Evolutionary conservation across 2,113 vertebrate genomes (phyloP).

Genomic region (Gymnobelideus leadbeateri): DNA sequence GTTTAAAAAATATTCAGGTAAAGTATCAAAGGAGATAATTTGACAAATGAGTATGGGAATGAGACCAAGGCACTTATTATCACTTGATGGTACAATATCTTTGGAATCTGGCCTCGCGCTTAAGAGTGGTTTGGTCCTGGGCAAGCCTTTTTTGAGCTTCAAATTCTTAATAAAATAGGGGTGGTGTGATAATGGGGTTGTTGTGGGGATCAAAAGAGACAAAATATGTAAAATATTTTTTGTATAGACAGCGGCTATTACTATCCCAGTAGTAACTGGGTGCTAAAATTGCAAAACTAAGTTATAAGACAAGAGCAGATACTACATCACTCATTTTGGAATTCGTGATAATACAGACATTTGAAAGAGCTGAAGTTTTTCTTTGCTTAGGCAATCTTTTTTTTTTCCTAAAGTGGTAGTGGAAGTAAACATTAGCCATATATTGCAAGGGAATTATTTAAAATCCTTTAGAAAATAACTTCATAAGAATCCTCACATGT

Average conservation of each 20-base stretch:
- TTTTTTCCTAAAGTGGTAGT: neutral
- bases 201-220: neutral
- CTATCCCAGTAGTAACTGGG: neutral
- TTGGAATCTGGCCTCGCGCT: neutral
- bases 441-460: neutral
- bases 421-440: neutral
- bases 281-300: neutral
- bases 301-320: neutral
- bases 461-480: neutral
- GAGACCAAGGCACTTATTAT: neutral
- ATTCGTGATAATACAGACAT: neutral
- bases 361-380: neutral
- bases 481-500: neutral
- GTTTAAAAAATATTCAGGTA: constrained; percentile 81
- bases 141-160: neutral
- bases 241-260: neutral
- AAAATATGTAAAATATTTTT: neutral
- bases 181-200: neutral
- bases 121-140: neutral
- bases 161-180: neutral
- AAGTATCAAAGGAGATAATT: constrained; percentile 54
- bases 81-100: neutral
- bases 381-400: neutral
- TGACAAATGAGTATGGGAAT: neutral
- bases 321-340: neutral